phyloP scores from a whole-genome alignment of 2,113 vertebrate species.

The Neodontobutis hainanensis region DNA sequence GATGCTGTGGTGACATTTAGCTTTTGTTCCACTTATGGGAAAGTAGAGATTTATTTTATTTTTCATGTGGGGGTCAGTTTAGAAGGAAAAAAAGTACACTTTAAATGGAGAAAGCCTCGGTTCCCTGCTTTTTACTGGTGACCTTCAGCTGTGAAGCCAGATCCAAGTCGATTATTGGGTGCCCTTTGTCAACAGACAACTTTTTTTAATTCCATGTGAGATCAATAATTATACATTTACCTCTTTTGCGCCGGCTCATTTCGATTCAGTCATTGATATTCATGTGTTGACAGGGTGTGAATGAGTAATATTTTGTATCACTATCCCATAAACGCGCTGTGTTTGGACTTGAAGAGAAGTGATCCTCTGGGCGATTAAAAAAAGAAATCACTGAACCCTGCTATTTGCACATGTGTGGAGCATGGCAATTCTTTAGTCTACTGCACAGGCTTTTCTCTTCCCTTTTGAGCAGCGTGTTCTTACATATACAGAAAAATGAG shows the following conservation, averaged over 20 bases:
- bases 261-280: slow-evolving; percentile 2
- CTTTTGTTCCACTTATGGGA: slow-evolving; percentile 55
- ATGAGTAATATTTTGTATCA: slow-evolving; percentile 31
- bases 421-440: slow-evolving; percentile 69
- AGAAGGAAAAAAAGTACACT: slow-evolving; percentile 47
- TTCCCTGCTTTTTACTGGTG: slow-evolving; percentile 37
- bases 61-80: slow-evolving; percentile 38
- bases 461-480: slow-evolving; percentile 66
- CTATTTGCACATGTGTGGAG: slow-evolving; percentile 65
- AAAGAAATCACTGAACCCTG: slow-evolving; percentile 61
- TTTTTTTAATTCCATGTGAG: slow-evolving; percentile 33
- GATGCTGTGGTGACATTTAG: slow-evolving; percentile 70
- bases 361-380: slow-evolving; percentile 55
- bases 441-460: slow-evolving; percentile 55
- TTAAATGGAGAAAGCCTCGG: slow-evolving; percentile 32
- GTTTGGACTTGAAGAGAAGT: slow-evolving; percentile 55
- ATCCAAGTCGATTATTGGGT: slow-evolving; percentile 52
- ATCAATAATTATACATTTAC: slow-evolving; percentile 49
- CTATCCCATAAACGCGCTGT: slow-evolving; percentile 12
- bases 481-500: slow-evolving; percentile 61
- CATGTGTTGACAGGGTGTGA: slow-evolving; percentile 16
- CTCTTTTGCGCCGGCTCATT: neutral
- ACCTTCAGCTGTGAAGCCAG: slow-evolving; percentile 63
- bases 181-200: slow-evolving; percentile 56
- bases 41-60: slow-evolving; percentile 54